phyloP scores from a whole-genome alignment of 2,888 invertebrate species.

The Ecdyonurus torrentis region DNA sequence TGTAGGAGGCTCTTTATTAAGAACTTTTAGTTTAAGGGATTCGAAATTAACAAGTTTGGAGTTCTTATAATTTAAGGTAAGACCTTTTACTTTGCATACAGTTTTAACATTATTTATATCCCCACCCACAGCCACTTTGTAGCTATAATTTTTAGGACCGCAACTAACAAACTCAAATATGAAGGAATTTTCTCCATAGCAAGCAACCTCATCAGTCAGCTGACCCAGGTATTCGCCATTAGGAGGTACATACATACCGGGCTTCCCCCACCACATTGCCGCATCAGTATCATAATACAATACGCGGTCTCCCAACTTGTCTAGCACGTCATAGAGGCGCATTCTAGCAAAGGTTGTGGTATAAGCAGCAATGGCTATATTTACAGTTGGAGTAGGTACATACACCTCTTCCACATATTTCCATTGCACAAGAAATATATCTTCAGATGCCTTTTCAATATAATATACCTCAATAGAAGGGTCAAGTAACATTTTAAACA shows the following conservation, averaged over 20 bases:
- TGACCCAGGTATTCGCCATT: conserved; percentile 21
- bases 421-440: conserved; percentile 16
- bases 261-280: conserved; percentile 17
- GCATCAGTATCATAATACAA: conserved; percentile 24
- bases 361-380: conserved; percentile 22
- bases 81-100: conserved; percentile 17
- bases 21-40: conserved; percentile 11
- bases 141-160: conserved; percentile 23
- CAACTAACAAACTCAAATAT: conserved; percentile 21
- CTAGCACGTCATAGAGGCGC: conserved; percentile 20
- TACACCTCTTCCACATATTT: conserved; percentile 13
- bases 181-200: conserved; percentile 16
- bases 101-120: conserved; percentile 4
- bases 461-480: conserved; percentile 13
- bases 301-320: conserved; percentile 18
- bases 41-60: conserved; percentile 14
- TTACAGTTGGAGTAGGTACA: conserved; percentile 13
- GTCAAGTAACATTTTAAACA: conserved; percentile 13
- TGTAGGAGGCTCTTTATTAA: neutral
- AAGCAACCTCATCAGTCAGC: conserved; percentile 21
- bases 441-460: conserved; percentile 13
- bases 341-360: conserved; percentile 21
- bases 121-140: conserved; percentile 13
- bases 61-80: conserved; percentile 15
- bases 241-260: conserved; percentile 13